Evolutionary conservation across 1,140 invertebrate genomes (phyloP).

Genomic region (Drosophila kurseongensis): DNA sequence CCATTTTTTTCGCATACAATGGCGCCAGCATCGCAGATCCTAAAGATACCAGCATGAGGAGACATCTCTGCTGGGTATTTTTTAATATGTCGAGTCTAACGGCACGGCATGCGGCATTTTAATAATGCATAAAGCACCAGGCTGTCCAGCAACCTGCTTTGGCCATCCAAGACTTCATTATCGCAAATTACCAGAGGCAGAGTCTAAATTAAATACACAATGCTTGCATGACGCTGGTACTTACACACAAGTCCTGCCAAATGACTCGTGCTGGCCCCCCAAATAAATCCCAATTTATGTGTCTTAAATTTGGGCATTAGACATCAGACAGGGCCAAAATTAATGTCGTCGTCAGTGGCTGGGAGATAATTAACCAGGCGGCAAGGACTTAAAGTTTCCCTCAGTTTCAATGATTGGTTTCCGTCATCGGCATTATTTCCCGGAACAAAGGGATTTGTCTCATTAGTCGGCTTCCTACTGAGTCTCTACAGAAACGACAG

Average conservation of each 20-base stretch:
- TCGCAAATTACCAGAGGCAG: constrained; percentile 28
- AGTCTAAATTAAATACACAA: constrained; percentile 35
- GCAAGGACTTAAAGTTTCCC: background rate
- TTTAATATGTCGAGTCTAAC: constrained; percentile 52
- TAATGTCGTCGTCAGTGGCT: background rate
- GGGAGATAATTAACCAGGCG: constrained; percentile 29
- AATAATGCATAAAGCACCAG: constrained; percentile 44
- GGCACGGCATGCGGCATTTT: constrained; percentile 53
- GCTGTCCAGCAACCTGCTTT: background rate
- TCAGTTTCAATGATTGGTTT: constrained; percentile 27
- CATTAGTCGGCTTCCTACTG: constrained; percentile 33
- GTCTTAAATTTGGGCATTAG: constrained; percentile 26
- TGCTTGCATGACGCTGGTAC: constrained; percentile 40
- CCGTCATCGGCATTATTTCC: constrained; percentile 20
- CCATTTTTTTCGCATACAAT: constrained; percentile 9
- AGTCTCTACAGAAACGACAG: constrained; percentile 6
- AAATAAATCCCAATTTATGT: constrained; percentile 44
- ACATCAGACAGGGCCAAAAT: background rate
- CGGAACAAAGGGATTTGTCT: constrained; percentile 28
- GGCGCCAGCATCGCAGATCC: constrained; percentile 12
- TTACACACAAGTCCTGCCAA: constrained; percentile 9
- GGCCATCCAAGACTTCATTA: constrained; percentile 37
- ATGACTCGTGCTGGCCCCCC: background rate
- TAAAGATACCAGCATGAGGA: constrained; percentile 17
- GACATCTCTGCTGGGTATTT: constrained; percentile 50